Percentiles rank a stretch among this genome's conserved stretches.
Conservation (phyloP, 1,140 invertebrate species). For the Phenacoccus solenopsis region DNA sequence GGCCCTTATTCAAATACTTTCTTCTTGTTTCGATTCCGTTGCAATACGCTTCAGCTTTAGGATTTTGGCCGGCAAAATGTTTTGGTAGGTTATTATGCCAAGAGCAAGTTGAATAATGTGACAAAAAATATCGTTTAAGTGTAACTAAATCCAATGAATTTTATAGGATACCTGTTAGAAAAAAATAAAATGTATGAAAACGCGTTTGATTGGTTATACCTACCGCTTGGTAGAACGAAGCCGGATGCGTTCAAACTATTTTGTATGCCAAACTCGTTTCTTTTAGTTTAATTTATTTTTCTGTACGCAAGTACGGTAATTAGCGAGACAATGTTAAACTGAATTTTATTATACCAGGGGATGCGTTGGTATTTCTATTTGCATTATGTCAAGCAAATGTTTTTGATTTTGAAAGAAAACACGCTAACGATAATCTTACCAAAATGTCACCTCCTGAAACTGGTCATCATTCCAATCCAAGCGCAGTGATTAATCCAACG, state of each 20-base stretch:
- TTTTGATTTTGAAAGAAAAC: slow-evolving; percentile 59
- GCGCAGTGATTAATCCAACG: neutral
- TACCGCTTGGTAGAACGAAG: neutral
- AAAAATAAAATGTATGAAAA: too few relatives aligned
- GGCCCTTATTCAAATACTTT: slow-evolving; percentile 75
- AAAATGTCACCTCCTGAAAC: neutral
- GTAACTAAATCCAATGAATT: too few relatives aligned
- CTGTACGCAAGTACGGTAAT: too few relatives aligned
- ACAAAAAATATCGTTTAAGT: too few relatives aligned
- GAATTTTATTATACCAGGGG: slow-evolving; percentile 41
- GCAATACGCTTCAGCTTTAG: slow-evolving; percentile 80
- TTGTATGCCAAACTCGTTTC: too few relatives aligned
- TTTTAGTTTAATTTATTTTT: too few relatives aligned
- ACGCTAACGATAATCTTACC: neutral
- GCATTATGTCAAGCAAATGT: slow-evolving; percentile 78
- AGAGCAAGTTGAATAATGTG: too few relatives aligned
- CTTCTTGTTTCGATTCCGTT: slow-evolving; percentile 66
- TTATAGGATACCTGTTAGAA: too few relatives aligned
- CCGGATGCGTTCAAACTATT: neutral
- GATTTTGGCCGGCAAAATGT: slow-evolving; percentile 68
- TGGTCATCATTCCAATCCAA: neutral
- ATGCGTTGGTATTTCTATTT: slow-evolving; percentile 81
- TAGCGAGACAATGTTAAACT: too few relatives aligned
- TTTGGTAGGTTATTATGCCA: slow-evolving; percentile 43
- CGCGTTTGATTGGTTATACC: neutral